A percentile compares a stretch with the other conserved stretches of the same genome.
phyloP scores from a whole-genome alignment of 2,797 vertebrate species.

The Peromyscus aztecus region DNA sequence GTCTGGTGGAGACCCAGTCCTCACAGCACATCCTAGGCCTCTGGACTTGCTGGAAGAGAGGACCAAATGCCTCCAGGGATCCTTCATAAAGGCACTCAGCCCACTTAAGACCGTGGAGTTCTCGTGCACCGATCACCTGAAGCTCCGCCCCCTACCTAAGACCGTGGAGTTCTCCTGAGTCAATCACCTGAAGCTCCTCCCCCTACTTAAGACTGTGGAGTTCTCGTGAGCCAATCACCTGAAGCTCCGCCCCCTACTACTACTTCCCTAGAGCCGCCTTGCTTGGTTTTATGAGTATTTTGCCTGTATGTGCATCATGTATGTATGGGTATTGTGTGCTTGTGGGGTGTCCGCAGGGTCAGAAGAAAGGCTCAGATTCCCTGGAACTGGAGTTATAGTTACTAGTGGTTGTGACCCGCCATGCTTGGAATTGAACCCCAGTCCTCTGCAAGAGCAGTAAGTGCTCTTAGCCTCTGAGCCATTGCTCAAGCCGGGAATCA shows the following conservation, averaged over 20 bases:
- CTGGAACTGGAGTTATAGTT: not conserved
- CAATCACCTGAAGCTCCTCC: not conserved
- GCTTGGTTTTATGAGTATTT: not conserved
- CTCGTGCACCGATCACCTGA: not conserved
- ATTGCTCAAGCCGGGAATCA: not conserved
- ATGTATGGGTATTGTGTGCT: too few species aligned
- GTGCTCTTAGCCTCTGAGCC: not conserved
- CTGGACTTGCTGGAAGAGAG: too few species aligned
- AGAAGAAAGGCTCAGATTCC: not conserved
- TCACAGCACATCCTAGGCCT: fast-evolving
- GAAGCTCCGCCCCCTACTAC: not conserved
- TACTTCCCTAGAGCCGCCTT: not conserved
- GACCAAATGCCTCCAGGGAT: not conserved
- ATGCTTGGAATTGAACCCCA: not conserved
- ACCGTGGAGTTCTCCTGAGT: not conserved
- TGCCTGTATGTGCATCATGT: not conserved
- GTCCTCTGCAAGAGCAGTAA: not conserved
- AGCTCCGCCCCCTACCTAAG: not conserved
- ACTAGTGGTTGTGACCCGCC: not conserved
- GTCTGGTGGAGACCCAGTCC: fast-evolving
- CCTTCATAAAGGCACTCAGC: not conserved
- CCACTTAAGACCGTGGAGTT: not conserved
- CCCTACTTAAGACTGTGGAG: not conserved
- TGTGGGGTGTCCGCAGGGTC: not conserved
- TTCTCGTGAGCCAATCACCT: not conserved